Base-by-base conservation (phyloP, 2,888 invertebrate species). In the Ecliptopera silaceata region DNA sequence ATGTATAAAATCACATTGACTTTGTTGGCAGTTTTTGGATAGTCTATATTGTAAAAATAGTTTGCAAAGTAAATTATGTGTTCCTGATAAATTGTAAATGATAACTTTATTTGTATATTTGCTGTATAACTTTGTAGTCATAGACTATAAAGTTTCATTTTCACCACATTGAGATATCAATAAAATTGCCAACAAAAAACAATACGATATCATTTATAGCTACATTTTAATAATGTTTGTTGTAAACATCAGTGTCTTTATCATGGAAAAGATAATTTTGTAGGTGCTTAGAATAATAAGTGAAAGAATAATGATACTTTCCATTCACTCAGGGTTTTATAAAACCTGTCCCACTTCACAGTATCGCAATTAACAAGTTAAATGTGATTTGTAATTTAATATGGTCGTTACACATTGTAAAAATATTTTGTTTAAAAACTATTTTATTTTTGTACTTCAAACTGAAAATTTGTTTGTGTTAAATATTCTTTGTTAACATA, bases 381-480 rank as follows among this genome's bases (percentile, higher is more conserved):
- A 71, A 80, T 76, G 79, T 79, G 80, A 81, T 80, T 80, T 70
- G 72, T 69, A 70, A 69, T 36, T 31, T 15, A 26, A 43, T 42
- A 81, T 20, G 13, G 10, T 71, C 75, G 73, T 75, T 78, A 72
- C 71, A 71, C 68, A 63, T 61, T 82, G 80, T 84, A 80, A 79
- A 82, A 78, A 42, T 62, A 64, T 80, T 77, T n/a, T 82, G 77
- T 84, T 85, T 83, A 66, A n/a, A 70, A 68, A 74, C 71, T 77
- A 79, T 79, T 80, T 81, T 88, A 89, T 89, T 89, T 88, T 90
- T 89, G 76, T 90, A 88, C 79, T 76, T 71, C 72, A 69, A 75
- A 72, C 69, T 68, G 71, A 80, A 80, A 66, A 67, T 77, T 68
- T 64, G 68, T 75, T 77, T 78, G 72, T 79, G 75, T 75, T 76